A percentile compares a stretch with the other conserved stretches of the same genome.
These are phyloP conservation scores for Corella eumyota DNA, from an alignment of 23 tunicate genomes.

Conservation along the genomic window DNA sequence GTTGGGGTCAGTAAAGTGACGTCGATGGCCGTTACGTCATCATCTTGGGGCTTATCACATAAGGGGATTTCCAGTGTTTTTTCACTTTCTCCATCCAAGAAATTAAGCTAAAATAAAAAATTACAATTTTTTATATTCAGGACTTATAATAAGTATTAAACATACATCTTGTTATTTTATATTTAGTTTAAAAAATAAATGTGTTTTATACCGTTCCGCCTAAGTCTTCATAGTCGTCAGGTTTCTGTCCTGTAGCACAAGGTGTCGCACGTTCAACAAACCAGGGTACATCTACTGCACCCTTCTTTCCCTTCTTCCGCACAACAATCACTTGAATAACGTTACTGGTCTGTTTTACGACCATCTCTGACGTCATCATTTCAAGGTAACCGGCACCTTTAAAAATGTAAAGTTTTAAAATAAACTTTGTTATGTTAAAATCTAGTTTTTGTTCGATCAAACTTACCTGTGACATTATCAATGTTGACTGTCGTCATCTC, in stretches of 20 bases:
- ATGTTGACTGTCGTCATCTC: constrained; percentile 38
- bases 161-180: background rate
- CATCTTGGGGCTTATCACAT: constrained; percentile 53
- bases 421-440: background rate
- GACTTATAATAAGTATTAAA: no score
- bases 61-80: constrained; percentile 63
- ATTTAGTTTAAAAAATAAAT: background rate
- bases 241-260: background rate
- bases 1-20: constrained; percentile 69
- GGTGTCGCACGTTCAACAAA: constrained; percentile 36
- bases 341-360: constrained; percentile 35
- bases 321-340: constrained; percentile 21
- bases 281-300: constrained; percentile 74
- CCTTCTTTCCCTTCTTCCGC: constrained; percentile 73
- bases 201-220: constrained; percentile 90
- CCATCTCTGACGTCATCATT: constrained; percentile 49
- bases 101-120: constrained; percentile 27
- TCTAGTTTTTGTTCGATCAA: background rate
- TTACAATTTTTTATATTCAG: background rate
- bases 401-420: background rate
- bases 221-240: constrained; percentile 55
- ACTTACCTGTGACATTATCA: constrained; percentile 78
- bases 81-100: constrained; percentile 77
- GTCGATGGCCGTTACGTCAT: constrained; percentile 48
- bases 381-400: constrained; percentile 66